phyloP scores from a whole-genome alignment of 2,797 vertebrate species.

The Phataginus tricuspis region DNA sequence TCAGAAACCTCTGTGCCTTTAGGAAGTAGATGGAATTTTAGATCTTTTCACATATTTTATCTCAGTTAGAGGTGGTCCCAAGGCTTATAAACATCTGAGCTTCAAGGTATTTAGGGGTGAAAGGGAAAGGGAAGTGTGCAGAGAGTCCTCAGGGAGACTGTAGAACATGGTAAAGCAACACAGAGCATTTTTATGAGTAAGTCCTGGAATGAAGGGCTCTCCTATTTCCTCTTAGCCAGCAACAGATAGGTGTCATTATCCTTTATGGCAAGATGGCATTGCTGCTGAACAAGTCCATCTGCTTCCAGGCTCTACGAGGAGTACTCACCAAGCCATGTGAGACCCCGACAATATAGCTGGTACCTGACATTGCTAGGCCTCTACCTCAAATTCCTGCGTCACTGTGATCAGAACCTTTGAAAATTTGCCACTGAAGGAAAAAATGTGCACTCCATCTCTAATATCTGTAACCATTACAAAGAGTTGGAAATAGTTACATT shows the following conservation, averaged over 20 bases:
- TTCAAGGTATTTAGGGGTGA: background rate
- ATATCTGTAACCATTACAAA: background rate
- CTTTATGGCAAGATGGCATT: background rate
- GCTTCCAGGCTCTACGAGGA: background rate
- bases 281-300: background rate
- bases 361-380: background rate
- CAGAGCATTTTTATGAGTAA: background rate
- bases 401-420: background rate
- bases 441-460: background rate
- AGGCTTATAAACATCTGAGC: background rate
- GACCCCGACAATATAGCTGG: background rate
- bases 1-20: background rate
- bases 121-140: fast-evolving
- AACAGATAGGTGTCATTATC: background rate
- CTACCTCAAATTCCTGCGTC: background rate
- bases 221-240: background rate
- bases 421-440: background rate
- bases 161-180: background rate
- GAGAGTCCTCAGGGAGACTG: background rate
- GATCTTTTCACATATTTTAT: background rate
- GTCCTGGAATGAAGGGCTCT: background rate
- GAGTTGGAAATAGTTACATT: background rate
- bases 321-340: background rate
- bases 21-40: background rate
- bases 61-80: background rate